These are phyloP conservation scores for Nematostella vectensis DNA, from an alignment of 92 coral and sea anemone genomes.

Conservation along the genomic window DNA sequence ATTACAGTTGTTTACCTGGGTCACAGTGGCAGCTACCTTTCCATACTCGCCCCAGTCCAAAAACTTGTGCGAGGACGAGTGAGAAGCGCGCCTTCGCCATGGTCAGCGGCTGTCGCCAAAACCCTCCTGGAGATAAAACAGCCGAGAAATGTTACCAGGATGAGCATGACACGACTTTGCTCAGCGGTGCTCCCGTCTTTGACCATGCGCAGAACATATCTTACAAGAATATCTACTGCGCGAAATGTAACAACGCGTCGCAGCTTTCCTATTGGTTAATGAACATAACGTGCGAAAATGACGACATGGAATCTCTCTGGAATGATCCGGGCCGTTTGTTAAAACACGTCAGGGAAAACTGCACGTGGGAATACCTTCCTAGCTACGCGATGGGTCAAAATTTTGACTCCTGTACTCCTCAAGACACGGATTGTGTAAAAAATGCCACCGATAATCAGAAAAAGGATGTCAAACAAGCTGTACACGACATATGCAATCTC, in stretches of 20 bases:
- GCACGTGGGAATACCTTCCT: background rate
- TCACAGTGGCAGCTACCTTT: background rate
- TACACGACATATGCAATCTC: background rate
- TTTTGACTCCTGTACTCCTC: background rate
- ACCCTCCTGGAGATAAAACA: background rate
- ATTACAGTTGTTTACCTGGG: background rate
- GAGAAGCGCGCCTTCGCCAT: background rate
- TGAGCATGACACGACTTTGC: background rate
- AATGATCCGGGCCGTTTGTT: background rate
- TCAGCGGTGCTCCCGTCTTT: slow-evolving; percentile 5
- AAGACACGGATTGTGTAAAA: background rate
- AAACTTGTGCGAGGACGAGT: background rate
- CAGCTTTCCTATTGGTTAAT: background rate
- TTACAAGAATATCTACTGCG: slow-evolving; percentile 1
- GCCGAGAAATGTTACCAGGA: background rate
- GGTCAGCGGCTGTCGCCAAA: slow-evolving; percentile 1
- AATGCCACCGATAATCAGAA: background rate
- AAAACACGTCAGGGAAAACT: background rate
- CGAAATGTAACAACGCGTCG: background rate
- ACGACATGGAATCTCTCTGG: background rate
- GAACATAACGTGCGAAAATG: background rate
- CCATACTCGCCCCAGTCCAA: background rate
- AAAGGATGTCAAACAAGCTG: background rate
- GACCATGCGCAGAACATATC: background rate
- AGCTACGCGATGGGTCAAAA: background rate